Evolutionary conservation across 2,888 invertebrate species (phyloP).

Genomic region (Glyphotaelius pellucidus): DNA sequence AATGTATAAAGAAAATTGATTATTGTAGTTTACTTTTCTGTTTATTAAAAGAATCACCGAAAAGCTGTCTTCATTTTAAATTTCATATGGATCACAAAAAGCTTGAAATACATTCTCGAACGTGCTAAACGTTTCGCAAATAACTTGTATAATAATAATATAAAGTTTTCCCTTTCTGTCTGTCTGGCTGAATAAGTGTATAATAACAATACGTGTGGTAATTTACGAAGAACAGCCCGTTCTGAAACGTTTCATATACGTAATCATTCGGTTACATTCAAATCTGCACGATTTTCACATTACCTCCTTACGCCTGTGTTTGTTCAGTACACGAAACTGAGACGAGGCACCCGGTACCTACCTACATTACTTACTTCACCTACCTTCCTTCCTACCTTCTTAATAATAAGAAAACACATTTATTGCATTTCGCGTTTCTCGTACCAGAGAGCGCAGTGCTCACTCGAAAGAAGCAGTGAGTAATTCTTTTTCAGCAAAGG

Average conservation of each 20-base stretch:
- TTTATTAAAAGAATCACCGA: background rate
- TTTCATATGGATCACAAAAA: background rate
- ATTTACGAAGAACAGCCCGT: background rate
- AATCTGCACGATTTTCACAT: constrained; percentile 40
- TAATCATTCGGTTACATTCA: constrained; percentile 37
- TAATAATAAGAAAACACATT: constrained; percentile 26
- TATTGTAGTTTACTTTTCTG: background rate
- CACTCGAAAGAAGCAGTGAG: background rate
- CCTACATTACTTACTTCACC: background rate
- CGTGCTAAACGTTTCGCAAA: background rate
- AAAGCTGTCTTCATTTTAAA: background rate
- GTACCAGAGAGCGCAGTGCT: background rate
- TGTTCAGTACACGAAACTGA: constrained; percentile 30
- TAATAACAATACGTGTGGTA: background rate
- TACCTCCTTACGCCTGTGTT: constrained; percentile 25
- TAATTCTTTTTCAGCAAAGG: background rate
- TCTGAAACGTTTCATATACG: constrained; percentile 24
- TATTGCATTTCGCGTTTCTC: background rate
- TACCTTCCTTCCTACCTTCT: background rate
- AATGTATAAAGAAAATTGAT: too few species aligned
- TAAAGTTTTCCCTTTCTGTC: background rate
- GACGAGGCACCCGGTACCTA: background rate
- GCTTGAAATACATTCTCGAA: background rate
- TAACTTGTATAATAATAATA: background rate
- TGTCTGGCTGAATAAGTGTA: background rate